These are phyloP conservation scores for Smutsia gigantea DNA, from an alignment of 2,797 vertebrate species.

Conservation along the genomic window DNA sequence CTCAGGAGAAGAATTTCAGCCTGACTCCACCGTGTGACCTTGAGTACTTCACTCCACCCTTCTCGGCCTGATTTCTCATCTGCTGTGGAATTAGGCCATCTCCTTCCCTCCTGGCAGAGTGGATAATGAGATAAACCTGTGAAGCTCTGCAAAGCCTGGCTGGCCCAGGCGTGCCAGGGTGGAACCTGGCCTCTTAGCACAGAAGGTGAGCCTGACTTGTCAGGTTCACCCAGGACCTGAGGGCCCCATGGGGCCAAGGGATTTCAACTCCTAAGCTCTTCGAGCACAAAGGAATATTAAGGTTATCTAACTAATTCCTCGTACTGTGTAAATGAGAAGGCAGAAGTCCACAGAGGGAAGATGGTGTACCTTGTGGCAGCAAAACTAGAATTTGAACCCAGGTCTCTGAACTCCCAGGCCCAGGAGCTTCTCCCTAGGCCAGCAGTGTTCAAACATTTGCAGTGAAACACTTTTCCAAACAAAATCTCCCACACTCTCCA, in stretches of 20 bases:
- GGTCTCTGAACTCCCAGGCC: background rate
- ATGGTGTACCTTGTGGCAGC: fast-evolving
- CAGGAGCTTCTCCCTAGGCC: background rate
- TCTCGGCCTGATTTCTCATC: background rate
- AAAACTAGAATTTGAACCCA: background rate
- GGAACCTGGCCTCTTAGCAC: background rate
- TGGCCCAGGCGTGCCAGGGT: background rate
- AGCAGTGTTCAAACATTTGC: background rate
- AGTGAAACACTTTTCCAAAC: background rate
- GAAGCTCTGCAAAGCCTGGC: background rate
- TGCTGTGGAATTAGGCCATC: background rate
- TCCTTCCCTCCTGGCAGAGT: background rate
- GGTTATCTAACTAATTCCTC: background rate
- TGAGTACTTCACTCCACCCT: background rate
- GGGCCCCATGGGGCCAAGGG: fast-evolving
- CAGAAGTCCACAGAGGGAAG: background rate
- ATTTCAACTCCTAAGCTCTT: background rate
- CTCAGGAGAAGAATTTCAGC: background rate
- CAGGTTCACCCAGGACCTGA: background rate
- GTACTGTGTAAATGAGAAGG: background rate
- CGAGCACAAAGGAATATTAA: background rate
- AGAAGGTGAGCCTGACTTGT: background rate
- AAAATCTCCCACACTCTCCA: background rate
- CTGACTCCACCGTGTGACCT: background rate
- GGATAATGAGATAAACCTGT: background rate